Conservation (phyloP, 53 echinoderm and acorn worm species). For the Echinarachnius parma region DNA sequence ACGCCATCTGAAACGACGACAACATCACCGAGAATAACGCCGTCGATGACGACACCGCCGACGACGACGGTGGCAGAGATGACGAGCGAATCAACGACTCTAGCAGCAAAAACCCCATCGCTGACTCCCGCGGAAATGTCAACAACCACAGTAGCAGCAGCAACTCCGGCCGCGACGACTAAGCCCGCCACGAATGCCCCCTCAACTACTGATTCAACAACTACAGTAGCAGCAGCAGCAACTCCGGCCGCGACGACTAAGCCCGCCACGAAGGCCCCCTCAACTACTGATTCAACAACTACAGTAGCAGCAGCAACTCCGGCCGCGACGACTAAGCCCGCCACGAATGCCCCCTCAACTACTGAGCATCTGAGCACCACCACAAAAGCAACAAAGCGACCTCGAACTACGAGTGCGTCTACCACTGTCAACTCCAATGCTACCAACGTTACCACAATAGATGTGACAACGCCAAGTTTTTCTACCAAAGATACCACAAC, state of each 20-base stretch:
- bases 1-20: too few species aligned
- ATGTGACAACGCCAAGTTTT: background rate
- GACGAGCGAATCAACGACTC: background rate
- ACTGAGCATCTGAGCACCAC: too few species aligned
- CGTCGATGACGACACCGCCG: too few species aligned
- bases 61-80: background rate
- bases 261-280: too few species aligned
- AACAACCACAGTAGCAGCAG: background rate
- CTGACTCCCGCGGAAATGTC: background rate
- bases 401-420: too few species aligned
- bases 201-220: background rate
- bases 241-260: too few species aligned
- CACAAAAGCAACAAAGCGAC: too few species aligned
- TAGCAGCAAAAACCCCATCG: background rate
- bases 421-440: background rate
- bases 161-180: background rate
- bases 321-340: too few species aligned
- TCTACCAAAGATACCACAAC: background rate
- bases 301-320: too few species aligned
- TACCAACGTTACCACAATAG: background rate
- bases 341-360: too few species aligned
- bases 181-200: background rate
- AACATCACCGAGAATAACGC: too few species aligned
- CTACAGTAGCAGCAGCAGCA: background rate
- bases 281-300: too few species aligned